Percentiles rank a stretch among this genome's conserved stretches.
Evolutionary conservation across 2,888 invertebrate species (phyloP).

Genomic region (Pediacus dermestoides): DNA sequence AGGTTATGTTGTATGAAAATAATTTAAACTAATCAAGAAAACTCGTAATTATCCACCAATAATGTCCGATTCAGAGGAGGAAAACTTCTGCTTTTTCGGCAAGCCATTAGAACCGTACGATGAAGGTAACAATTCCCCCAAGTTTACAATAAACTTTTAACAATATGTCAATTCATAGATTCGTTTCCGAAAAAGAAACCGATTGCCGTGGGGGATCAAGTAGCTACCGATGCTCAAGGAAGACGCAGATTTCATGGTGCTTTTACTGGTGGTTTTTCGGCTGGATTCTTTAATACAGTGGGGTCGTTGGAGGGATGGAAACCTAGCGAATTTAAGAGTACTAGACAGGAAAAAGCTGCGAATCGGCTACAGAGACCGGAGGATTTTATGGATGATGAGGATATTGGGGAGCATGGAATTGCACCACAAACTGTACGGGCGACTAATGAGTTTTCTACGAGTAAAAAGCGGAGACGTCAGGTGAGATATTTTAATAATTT

Average conservation of each 20-base stretch:
- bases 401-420: constrained; percentile 90
- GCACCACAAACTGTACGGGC: constrained; percentile 84
- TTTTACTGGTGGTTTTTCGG: constrained; percentile 95
- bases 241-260: constrained; percentile 95
- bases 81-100: constrained; percentile 70
- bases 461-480: constrained; percentile 50
- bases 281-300: constrained; percentile 96
- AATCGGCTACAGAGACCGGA: constrained; percentile 66
- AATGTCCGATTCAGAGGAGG: constrained; percentile 57
- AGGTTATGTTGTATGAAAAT: too few species aligned
- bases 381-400: constrained; percentile 99
- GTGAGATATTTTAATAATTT: too few species aligned
- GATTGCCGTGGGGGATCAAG: constrained; percentile 77
- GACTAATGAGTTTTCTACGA: constrained; percentile 67
- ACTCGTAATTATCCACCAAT: too few species aligned
- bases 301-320: constrained; percentile 95
- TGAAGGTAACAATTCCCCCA: constrained; percentile 61
- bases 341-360: constrained; percentile 66
- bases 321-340: constrained; percentile 87
- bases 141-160: constrained; percentile 11
- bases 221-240: constrained; percentile 85
- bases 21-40: too few species aligned
- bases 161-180: constrained; percentile 54
- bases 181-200: constrained; percentile 77
- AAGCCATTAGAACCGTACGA: constrained; percentile 77